Conservation (phyloP, 2,888 invertebrate genomes). For the Saturnia japonica region DNA sequence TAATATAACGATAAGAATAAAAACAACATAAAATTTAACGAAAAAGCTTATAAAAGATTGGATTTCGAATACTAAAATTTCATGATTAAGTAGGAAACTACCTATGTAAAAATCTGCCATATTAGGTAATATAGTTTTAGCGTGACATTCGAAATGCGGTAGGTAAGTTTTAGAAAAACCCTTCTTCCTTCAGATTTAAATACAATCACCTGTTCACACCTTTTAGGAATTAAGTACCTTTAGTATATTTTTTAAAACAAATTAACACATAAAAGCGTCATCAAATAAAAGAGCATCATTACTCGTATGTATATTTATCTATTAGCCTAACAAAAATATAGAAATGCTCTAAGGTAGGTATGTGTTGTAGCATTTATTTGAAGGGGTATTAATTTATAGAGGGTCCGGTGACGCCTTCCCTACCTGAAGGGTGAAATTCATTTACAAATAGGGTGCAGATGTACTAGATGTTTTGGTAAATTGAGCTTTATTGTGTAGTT, state of each 20-base stretch:
- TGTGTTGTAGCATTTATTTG: slow-evolving; percentile 23
- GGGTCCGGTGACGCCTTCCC: slow-evolving; percentile 28
- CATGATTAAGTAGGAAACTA: not conserved
- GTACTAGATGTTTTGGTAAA: not conserved
- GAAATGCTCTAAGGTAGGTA: slow-evolving; percentile 16
- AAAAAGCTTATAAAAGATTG: too few species aligned
- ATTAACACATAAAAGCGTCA: not conserved
- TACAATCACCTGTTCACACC: not conserved
- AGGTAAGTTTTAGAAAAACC: too few species aligned
- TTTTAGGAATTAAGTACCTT: not conserved
- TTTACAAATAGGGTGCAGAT: slow-evolving; percentile 15
- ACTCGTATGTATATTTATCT: slow-evolving; percentile 4
- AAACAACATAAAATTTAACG: too few species aligned
- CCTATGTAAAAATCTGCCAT: not conserved
- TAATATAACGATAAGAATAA: too few species aligned
- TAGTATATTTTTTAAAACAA: too few species aligned
- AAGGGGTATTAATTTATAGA: slow-evolving; percentile 25
- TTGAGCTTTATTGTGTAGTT: not conserved
- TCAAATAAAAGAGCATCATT: not conserved
- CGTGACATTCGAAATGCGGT: not conserved
- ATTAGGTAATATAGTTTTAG: not conserved
- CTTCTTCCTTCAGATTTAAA: too few species aligned
- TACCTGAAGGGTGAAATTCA: slow-evolving; percentile 23
- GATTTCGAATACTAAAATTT: too few species aligned
- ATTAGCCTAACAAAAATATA: not conserved